A percentile compares a stretch with the other conserved stretches of the same genome.
Conservation (phyloP, 2,797 vertebrate species). For the Sparidentex hasta region DNA sequence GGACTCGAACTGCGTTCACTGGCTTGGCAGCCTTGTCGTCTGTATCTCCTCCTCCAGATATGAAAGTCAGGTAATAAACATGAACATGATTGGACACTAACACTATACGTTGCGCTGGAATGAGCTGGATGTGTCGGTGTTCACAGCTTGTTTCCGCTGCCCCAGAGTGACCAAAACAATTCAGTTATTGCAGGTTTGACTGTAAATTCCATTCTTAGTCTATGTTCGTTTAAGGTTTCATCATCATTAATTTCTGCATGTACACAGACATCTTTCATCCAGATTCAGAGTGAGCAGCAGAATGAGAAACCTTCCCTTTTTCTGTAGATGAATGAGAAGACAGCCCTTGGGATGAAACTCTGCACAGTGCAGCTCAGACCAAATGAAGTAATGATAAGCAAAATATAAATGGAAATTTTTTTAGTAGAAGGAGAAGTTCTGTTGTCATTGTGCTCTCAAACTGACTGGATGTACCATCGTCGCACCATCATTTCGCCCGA, state of each 20-base stretch:
- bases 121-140: no score
- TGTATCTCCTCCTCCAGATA: no score
- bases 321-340: constrained; percentile 1
- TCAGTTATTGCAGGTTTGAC: no score
- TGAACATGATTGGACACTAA: no score
- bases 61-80: no score
- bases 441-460: not conserved
- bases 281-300: not conserved
- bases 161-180: no score
- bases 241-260: not conserved
- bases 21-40: no score
- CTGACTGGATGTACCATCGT: not conserved
- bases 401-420: not conserved
- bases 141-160: no score
- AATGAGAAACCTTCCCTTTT: not conserved
- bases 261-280: not conserved
- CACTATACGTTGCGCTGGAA: no score
- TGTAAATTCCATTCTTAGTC: not conserved
- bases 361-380: not conserved
- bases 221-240: not conserved
- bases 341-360: not conserved
- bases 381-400: not conserved
- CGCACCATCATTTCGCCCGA: not conserved
- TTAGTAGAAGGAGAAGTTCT: not conserved
- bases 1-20: no score